Base-by-base conservation (phyloP, 1,140 invertebrate genomes). In the Heliconius hewitsoni region DNA sequence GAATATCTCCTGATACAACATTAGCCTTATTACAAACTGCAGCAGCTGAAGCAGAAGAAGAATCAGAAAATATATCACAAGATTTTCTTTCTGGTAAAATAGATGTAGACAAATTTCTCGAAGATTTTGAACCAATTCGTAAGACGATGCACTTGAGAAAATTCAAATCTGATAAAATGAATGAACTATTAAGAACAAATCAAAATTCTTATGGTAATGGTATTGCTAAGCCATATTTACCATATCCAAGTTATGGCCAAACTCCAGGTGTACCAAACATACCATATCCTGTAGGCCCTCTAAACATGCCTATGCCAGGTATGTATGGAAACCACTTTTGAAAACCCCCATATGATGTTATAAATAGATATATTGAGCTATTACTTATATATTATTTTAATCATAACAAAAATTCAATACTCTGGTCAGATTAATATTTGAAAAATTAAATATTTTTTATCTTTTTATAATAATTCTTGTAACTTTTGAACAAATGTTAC, bases 151-250 rank as follows among this genome's bases (percentile, higher is more conserved):
- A 98, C 88, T 84, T 97, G 66, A 95, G 97, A 57, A 96, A 97
- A 88, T 96, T 98, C 0, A 98, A 98, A 95, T 96, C 97, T 19
- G 98, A 98, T 76, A 98, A 98, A 95, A 97, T 98, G 96, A 95
- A 95, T 76, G 98, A 98, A 89, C 88, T 98, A 2, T 95, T 98
- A 52, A 95, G 95, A 79, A 86, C 82, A 77, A 85, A 87, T 79
- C 89, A 90, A 78, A 87, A 80, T 85, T 86, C 86, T 8, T 93
- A 89, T 82, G 91, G 90, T 8, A 94, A 93, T 87, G 91, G 91
- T 37, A 82, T 87, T 30, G 82, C 87, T 34, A 93, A 92, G 71
- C 91, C 91, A 55, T 91, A 89, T 73, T 79, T 93, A 71, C 93
- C 93, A 42, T 93, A 94, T 89, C 90, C 95, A 79, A 86, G 91